Evolutionary conservation across 2,888 invertebrate genomes (phyloP), one percentile per base, ranked within the genome.

Genomic region (Caenorhabditis japonica): DNA sequence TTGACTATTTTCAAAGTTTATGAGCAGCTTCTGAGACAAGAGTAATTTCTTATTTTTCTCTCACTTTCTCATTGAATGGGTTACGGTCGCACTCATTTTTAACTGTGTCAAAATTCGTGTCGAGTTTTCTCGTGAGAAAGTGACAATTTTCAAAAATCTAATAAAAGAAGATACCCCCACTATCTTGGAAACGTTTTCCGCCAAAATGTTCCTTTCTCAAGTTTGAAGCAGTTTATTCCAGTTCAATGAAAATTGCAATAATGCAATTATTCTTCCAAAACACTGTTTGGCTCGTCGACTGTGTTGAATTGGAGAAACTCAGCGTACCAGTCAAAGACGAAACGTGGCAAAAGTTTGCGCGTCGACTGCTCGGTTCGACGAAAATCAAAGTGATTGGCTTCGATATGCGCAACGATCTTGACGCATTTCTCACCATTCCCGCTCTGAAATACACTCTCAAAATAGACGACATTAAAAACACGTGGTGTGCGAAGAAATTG

Each of bases 381-480:
- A 56, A 60, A 5, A 33, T 79, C 13, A 72, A 39, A 53, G 34
- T 72, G n/a, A 61, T 73, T 7, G 72, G 77, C 38, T 79, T 79
- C 52, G 79, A 75, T 44, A 52, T 79, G 15, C 17, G 52, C 5
- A 77, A 77, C 44, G 79, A 79, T 55, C 23, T 79, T 21, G 62
- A 69, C 17, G 75, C 77, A 17, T 47, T 79, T 10, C 44, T 69
- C 19, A 38, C 53, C 15, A 69, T 64, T 13, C 56, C 69, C 7
- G 59, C 59, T 1, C 21, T 75, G 19, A 58, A 27, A 19, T 4
- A 47, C 10, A 2, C 13, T 17, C 12, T 59, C 13, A 49, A 44
- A n/a, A 2, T 46, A 7, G 58, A 58, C 2, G 38, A 43, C 0
- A 62, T 59, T 12, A 38, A 59, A 17, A 77, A 77, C 25, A 44